Evolutionary conservation across 2,113 vertebrate species (phyloP), one percentile per base, ranked within the genome.

Genomic region (Engystomops pustulosus): DNA sequence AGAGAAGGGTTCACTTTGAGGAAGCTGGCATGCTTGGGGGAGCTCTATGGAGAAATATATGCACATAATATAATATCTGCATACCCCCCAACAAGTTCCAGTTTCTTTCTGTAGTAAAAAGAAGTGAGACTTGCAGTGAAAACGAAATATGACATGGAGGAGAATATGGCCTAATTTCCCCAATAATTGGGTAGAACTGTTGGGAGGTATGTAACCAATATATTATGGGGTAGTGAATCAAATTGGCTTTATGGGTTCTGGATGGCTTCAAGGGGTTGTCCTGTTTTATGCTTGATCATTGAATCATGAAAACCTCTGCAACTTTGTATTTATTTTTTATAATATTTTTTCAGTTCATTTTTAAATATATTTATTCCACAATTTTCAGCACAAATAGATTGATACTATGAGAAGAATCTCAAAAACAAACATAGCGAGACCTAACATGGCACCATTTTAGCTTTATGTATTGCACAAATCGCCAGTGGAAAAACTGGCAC

Each of bases 31-130:
- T 14, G 58, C 58, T 30, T 25, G 25, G 60, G 25, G 25, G 27
- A 65, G 15, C 60, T 65, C 60, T 65, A 65, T 65, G 60, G 27
- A 65, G 60, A 65, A 32, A 65, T 65, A 32, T 32, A 65, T 32
- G 15, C 60, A 65, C 3, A 65, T 17, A 65, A 32, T 65, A 30
- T 30, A 65, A 32, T 17, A 65, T 20, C 15, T 65, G 25, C 58
- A 60, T 25, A 27, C 58, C 58, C n/a, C 53, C 53, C 53, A 55
- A 55, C 53, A 55, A 45, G 20, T 55, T 27, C 55, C 17, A 15
- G 32, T 65, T 27, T n/a, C n/a, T n/a, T 27, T 60, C 10, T 12
- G 60, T 32, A 14, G 11, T 60, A 27, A 60, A 25, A 27, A 27
- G 4, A 65, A 32, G 27, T 27, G 23, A 27, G 18, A 6, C 53